These are phyloP conservation scores for Lasioglossum leucozonium DNA, from an alignment of 2,888 invertebrate genomes.

Conservation along the genomic window DNA sequence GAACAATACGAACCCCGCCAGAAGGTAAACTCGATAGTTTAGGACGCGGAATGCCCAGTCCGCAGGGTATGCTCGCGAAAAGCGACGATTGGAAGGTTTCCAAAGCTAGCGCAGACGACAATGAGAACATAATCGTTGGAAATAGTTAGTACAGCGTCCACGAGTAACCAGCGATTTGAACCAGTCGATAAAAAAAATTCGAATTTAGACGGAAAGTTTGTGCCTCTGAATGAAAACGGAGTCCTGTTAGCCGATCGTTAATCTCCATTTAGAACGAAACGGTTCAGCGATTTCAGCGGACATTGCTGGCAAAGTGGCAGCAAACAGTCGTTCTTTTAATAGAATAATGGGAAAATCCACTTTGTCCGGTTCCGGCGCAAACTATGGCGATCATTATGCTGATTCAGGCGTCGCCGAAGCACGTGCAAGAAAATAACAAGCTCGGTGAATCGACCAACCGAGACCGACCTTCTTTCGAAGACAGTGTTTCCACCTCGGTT, in stretches of 20 bases:
- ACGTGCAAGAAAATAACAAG: slow-evolving; percentile 41
- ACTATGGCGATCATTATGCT: slow-evolving; percentile 10
- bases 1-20: not conserved
- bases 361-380: not conserved
- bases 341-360: not conserved
- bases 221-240: not conserved
- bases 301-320: not conserved
- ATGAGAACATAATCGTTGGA: too few relatives aligned
- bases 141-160: too few relatives aligned
- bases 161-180: too few relatives aligned
- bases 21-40: not conserved
- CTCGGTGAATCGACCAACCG: slow-evolving; percentile 43
- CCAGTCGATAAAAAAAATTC: too few relatives aligned
- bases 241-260: not conserved
- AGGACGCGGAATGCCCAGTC: not conserved
- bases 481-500: slow-evolving; percentile 49
- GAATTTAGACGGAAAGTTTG: not conserved
- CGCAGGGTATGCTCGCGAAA: not conserved
- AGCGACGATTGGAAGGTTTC: too few relatives aligned
- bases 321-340: not conserved
- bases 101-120: too few relatives aligned
- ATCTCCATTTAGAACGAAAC: not conserved
- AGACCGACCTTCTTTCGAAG: slow-evolving; percentile 43
- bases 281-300: not conserved
- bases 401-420: slow-evolving; percentile 24